These are phyloP conservation scores for Somateria mollissima DNA, from an alignment of 2,797 vertebrate genomes.

Conservation along the genomic window DNA sequence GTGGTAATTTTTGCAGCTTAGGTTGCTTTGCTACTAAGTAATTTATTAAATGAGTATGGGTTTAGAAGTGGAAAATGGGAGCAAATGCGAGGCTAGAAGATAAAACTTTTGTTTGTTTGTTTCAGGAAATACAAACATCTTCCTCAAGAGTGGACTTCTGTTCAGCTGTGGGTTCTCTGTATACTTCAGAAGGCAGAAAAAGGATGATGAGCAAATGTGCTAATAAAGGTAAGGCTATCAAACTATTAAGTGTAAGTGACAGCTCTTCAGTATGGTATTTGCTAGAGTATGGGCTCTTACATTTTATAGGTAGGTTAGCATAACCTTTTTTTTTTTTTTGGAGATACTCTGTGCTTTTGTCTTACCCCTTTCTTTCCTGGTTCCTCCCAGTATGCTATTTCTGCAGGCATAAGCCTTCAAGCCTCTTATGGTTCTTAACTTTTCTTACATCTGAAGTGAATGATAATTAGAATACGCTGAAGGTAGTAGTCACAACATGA, in stretches of 20 bases:
- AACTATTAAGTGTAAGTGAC: not conserved
- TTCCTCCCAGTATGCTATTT: not conserved
- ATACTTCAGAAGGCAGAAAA: slow-evolving; percentile 85
- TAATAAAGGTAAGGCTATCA: slow-evolving; percentile 62
- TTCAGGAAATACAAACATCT: slow-evolving; percentile 27
- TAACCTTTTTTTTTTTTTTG: not conserved
- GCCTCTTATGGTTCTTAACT: not conserved
- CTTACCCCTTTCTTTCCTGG: no score
- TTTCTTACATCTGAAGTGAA: not conserved
- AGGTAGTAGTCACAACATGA: not conserved
- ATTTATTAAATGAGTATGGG: not conserved
- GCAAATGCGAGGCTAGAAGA: not conserved
- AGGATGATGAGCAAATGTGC: slow-evolving; percentile 79
- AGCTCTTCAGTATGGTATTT: not conserved
- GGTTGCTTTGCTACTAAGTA: not conserved
- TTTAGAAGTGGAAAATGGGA: not conserved
- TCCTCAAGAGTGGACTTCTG: slow-evolving; percentile 53
- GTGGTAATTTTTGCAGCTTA: not conserved
- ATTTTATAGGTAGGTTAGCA: not conserved
- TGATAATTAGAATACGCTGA: not conserved
- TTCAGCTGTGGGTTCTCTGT: slow-evolving; percentile 84
- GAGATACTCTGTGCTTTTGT: not conserved
- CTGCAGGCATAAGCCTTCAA: not conserved
- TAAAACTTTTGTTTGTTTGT: not conserved
- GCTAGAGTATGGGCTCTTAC: not conserved